These are phyloP conservation scores for Noctua pronuba DNA, from an alignment of 2,888 invertebrate species.

Conservation along the genomic window DNA sequence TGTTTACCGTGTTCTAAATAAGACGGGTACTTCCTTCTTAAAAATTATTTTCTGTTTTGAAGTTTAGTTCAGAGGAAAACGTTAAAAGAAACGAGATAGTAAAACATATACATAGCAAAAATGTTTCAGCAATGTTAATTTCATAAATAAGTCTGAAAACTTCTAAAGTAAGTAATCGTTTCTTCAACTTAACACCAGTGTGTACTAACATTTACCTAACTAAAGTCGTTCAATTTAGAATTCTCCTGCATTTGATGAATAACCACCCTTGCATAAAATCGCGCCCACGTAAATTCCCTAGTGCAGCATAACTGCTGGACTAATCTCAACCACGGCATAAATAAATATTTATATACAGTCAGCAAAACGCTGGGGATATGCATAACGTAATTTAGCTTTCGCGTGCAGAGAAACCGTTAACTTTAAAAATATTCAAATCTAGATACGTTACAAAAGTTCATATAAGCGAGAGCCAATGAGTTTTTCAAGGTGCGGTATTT, in stretches of 20 bases:
- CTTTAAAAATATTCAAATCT: constrained; percentile 66
- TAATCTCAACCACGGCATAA: constrained; percentile 60
- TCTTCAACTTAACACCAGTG: constrained; percentile 6
- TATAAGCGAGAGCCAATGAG: constrained; percentile 50
- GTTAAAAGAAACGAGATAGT: neutral
- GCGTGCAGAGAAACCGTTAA: constrained; percentile 65
- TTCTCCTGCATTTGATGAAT: constrained; percentile 72
- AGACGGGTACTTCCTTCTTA: constrained; percentile 15
- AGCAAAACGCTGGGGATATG: constrained; percentile 57
- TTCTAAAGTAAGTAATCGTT: neutral
- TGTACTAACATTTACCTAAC: constrained; percentile 46
- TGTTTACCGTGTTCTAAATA: constrained; percentile 40
- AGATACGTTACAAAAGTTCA: constrained; percentile 56
- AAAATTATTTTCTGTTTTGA: constrained; percentile 12
- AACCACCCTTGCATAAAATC: constrained; percentile 70
- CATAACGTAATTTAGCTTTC: constrained; percentile 67
- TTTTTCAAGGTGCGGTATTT: constrained; percentile 50
- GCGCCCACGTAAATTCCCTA: constrained; percentile 59
- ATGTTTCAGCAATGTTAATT: neutral
- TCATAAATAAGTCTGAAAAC: neutral
- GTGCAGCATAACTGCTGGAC: constrained; percentile 56
- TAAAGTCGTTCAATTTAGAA: constrained; percentile 72
- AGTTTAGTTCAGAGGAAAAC: neutral
- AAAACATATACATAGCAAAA: neutral
- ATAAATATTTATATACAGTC: constrained; percentile 65